These are phyloP conservation scores for Eciton burchellii DNA, from an alignment of 1,140 invertebrate species.

Conservation along the genomic window DNA sequence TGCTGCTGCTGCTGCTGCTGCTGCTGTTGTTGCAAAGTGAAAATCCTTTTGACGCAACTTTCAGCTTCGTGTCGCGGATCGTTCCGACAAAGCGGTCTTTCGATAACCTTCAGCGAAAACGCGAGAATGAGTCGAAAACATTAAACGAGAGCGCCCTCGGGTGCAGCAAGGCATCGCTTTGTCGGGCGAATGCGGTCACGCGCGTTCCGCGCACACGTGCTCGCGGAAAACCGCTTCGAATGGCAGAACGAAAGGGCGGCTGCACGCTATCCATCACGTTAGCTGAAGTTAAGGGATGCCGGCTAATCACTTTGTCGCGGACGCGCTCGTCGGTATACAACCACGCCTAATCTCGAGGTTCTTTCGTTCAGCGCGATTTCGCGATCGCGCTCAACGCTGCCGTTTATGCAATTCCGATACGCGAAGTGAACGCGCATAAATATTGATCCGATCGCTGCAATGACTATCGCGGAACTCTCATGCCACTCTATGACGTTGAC, in stretches of 20 bases:
- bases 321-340: slow-evolving; percentile 3
- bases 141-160: slow-evolving; percentile 34
- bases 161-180: slow-evolving; percentile 4
- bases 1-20: no score
- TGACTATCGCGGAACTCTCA: slow-evolving; percentile 32
- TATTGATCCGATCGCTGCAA: slow-evolving; percentile 49
- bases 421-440: slow-evolving; percentile 30
- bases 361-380: slow-evolving; percentile 8
- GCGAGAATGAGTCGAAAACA: slow-evolving; percentile 10
- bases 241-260: background rate
- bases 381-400: background rate
- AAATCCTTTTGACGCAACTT: background rate
- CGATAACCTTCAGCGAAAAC: background rate
- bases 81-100: background rate
- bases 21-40: no score
- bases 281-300: slow-evolving; percentile 38
- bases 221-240: slow-evolving; percentile 30
- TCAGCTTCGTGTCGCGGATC: background rate
- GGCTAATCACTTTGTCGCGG: slow-evolving; percentile 49
- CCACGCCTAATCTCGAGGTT: slow-evolving; percentile 46
- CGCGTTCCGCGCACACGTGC: slow-evolving; percentile 7
- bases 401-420: slow-evolving; percentile 47
- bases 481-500: slow-evolving; percentile 24
- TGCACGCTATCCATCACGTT: slow-evolving; percentile 41
- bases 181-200: background rate